phyloP scores from a whole-genome alignment of 1,140 invertebrate species.

The Bombus terrestris region DNA sequence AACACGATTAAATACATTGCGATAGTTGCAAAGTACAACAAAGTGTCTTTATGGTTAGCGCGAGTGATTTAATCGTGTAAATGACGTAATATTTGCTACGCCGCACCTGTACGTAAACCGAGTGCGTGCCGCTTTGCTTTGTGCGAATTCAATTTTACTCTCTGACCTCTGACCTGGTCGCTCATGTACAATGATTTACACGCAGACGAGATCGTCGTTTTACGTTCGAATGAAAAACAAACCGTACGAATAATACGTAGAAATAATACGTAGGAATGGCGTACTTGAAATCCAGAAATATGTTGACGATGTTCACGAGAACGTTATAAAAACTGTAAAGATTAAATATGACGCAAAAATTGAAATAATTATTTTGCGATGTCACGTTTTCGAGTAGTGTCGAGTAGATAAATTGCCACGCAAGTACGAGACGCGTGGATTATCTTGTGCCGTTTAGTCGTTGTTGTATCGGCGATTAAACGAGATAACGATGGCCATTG shows the following conservation, averaged over 20 bases:
- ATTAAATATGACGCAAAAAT: background rate
- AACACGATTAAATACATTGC: background rate
- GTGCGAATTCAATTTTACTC: background rate
- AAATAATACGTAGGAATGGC: background rate
- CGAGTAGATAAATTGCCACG: background rate
- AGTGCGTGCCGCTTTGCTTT: background rate
- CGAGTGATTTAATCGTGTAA: constrained; percentile 21
- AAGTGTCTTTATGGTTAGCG: background rate
- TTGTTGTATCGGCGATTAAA: background rate
- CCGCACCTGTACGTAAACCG: background rate
- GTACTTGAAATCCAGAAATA: too few species aligned
- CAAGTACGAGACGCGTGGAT: background rate
- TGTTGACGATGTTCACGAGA: background rate
- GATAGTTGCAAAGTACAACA: background rate
- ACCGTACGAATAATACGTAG: background rate
- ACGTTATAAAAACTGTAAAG: background rate
- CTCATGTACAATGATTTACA: background rate
- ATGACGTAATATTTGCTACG: constrained; percentile 1
- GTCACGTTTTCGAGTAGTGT: background rate
- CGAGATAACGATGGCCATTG: background rate
- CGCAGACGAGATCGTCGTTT: background rate
- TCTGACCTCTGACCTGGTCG: background rate
- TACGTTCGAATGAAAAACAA: background rate
- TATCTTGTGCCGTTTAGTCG: background rate
- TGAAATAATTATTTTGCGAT: background rate